Base-by-base conservation (phyloP, 1,140 invertebrate genomes). In the Platyscapa corneri region DNA sequence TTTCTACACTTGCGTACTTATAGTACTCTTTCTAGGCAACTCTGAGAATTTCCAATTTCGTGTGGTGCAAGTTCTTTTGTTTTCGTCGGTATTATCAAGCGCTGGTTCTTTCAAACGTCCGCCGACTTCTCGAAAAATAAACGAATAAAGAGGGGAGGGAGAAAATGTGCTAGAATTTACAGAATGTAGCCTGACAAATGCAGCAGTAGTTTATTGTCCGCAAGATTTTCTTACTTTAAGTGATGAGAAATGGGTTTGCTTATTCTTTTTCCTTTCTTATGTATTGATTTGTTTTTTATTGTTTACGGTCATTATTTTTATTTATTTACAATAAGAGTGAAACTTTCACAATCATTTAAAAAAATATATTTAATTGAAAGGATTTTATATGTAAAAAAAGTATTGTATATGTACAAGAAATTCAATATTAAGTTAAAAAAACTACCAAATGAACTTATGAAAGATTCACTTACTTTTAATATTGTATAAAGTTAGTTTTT, bases 121-220 rank as follows among this genome's bases (percentile, higher is more conserved):
- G 3, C 3, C 16, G 64, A 32, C 37, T 37, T 70, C 30, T 39
- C 3, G 46, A 74, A 80, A 85, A 85, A 85, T 75, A 80, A 80
- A 85, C 53, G 39, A 79, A 74, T 49, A 49, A 6, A 23, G 32
- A 32, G 23, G 12, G 16, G 34, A 16, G 6, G 53, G 10, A 30
- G 6, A 74, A 67, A 46, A 14, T 67, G 34, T 39, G 60, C 42
- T 64, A 49, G 56, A 83, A 60, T 67, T 83, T 49, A 77, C 64
- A 56, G 27, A 79, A 70, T 79, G 12, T 56, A 78, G 60, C 39
- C 75, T 53, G 76, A 79, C 76, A 84, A 84, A 78, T 79, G 64
- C 64, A 79, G 64, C 30, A 76, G 42, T 74, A 49, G 70, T 65
- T 87, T 86, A 79, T 87, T 75, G 85, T 86, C 75, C 70, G 56